Conservation (phyloP, 2,888 invertebrate species). For the Pheosia tremula region DNA sequence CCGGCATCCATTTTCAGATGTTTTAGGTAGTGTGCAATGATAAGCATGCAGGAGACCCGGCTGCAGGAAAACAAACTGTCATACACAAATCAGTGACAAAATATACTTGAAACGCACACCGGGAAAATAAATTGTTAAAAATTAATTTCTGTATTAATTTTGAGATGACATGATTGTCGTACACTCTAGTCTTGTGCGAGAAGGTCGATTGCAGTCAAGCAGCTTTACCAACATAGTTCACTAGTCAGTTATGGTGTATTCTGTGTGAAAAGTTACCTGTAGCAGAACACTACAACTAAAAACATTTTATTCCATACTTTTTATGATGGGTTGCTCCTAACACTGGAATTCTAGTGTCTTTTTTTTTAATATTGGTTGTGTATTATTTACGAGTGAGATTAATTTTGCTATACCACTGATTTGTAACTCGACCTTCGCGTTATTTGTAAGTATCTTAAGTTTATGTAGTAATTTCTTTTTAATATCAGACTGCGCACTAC, state of each 20-base stretch:
- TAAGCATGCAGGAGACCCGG: no score
- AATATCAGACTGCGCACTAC: conserved; percentile 59
- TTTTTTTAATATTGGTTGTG: conserved; percentile 1
- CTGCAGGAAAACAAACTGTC: background rate
- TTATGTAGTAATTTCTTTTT: conserved; percentile 55
- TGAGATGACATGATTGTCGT: conserved; percentile 32
- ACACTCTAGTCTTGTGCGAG: conserved; percentile 45
- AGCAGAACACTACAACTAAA: no score
- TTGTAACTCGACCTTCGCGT: conserved; percentile 45
- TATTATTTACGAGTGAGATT: conserved; percentile 26
- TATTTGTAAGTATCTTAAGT: conserved; percentile 55
- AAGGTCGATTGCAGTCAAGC: conserved; percentile 29
- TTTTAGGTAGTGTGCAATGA: no score
- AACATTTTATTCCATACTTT: no score
- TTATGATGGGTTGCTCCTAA: no score
- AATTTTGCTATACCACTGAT: conserved; percentile 14
- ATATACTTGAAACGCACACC: conserved; percentile 24
- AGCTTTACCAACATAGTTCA: conserved; percentile 4
- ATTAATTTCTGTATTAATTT: conserved; percentile 35
- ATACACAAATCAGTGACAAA: conserved; percentile 16
- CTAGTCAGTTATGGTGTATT: conserved; percentile 34
- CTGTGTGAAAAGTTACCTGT: background rate
- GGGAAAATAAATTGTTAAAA: conserved; percentile 21
- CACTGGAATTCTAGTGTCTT: no score
- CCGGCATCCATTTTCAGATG: no score